phyloP scores from a whole-genome alignment of 2,797 vertebrate genomes.

The Lophius americanus region DNA sequence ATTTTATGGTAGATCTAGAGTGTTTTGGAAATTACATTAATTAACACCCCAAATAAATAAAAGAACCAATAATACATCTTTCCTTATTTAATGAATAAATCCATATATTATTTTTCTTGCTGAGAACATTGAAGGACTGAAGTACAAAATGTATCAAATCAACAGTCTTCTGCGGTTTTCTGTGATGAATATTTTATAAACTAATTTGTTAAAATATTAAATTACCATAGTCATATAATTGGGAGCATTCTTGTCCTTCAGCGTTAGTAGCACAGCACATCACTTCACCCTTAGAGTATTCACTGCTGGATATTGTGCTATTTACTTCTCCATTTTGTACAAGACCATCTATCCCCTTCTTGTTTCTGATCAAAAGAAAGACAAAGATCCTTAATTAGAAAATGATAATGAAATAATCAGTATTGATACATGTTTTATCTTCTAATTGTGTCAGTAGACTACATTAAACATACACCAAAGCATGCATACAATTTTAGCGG shows the following conservation, averaged over 20 bases:
- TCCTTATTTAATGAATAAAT: too few species aligned
- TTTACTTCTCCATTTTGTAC: accelerated
- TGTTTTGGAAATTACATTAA: too few species aligned
- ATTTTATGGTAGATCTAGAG: too few species aligned
- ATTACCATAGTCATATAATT: slow-evolving; percentile 89
- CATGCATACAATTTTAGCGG: background rate
- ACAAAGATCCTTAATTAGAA: background rate
- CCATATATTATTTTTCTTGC: too few species aligned
- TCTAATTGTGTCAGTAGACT: too few species aligned
- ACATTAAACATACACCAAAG: background rate
- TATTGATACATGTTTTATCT: too few species aligned
- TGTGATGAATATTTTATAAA: background rate
- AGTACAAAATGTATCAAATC: background rate
- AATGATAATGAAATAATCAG: background rate
- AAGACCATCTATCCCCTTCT: accelerated
- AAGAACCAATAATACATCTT: too few species aligned
- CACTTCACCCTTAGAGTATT: accelerated
- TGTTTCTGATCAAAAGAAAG: slow-evolving; percentile 18
- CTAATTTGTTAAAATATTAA: background rate
- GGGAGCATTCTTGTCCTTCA: slow-evolving; percentile 86
- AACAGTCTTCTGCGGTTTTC: background rate
- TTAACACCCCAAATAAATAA: too few species aligned
- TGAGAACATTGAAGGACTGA: too few species aligned
- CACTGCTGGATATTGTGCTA: accelerated
- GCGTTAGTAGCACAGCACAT: slow-evolving; percentile 88